These are phyloP conservation scores for Caenorhabditis zanzibari DNA, from an alignment of 2,888 invertebrate genomes.

Conservation along the genomic window DNA sequence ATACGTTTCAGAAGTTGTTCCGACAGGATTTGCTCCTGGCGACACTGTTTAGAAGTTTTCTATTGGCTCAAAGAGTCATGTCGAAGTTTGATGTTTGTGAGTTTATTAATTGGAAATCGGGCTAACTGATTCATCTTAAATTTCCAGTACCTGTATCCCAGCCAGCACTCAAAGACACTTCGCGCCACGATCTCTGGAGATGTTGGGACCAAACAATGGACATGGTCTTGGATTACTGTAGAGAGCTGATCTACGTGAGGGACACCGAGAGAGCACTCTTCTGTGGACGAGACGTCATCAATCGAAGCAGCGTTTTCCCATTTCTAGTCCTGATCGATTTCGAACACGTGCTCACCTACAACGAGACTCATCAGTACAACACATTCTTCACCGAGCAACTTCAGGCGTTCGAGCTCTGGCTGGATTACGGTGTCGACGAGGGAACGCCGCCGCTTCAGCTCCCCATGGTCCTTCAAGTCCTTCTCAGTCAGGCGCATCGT, in stretches of 20 bases:
- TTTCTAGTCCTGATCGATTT: slow-evolving; percentile 62
- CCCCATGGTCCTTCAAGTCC: slow-evolving; percentile 95
- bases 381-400: slow-evolving; percentile 98
- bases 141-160: slow-evolving; percentile 87
- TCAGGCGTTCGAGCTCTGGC: slow-evolving; percentile 95
- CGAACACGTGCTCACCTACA: slow-evolving; percentile 41
- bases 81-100: slow-evolving; percentile 92
- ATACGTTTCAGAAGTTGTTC: slow-evolving; percentile 96
- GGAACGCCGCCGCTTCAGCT: slow-evolving; percentile 94
- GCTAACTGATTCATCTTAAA: too few species aligned
- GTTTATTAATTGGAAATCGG: neutral
- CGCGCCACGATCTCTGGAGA: slow-evolving; percentile 87
- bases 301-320: slow-evolving; percentile 52
- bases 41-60: slow-evolving; percentile 96
- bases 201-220: slow-evolving; percentile 99
- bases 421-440: slow-evolving; percentile 89
- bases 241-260: slow-evolving; percentile 58
- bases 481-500: slow-evolving; percentile 88
- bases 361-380: slow-evolving; percentile 85
- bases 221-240: slow-evolving; percentile 89
- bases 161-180: slow-evolving; percentile 94
- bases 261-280: slow-evolving; percentile 36
- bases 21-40: slow-evolving; percentile 96
- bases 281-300: slow-evolving; percentile 60
- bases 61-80: slow-evolving; percentile 94